These are phyloP conservation scores for Papilio xuthus DNA, from an alignment of 1,140 invertebrate genomes.

Conservation along the genomic window DNA sequence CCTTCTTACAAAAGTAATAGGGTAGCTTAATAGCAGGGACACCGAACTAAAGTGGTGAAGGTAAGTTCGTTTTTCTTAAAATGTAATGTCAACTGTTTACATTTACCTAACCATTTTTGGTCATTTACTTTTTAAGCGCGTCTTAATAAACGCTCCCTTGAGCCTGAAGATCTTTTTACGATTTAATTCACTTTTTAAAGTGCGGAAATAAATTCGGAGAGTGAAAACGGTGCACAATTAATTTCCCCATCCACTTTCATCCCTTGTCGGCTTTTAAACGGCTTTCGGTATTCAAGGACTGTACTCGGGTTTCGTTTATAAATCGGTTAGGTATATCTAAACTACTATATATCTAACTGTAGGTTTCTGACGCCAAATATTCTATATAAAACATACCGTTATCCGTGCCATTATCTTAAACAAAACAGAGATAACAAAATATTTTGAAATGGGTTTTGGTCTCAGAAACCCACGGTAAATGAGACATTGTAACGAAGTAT, in stretches of 20 bases:
- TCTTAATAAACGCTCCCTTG: constrained; percentile 1
- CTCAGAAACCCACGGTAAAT: no score
- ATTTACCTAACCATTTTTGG: neutral
- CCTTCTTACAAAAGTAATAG: no score
- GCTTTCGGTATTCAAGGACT: constrained; percentile 21
- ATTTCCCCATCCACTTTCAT: constrained; percentile 19
- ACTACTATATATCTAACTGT: neutral
- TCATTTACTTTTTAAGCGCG: neutral
- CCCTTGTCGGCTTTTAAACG: constrained; percentile 16
- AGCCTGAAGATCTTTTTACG: constrained; percentile 4
- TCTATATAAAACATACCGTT: no score
- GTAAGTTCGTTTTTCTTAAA: no score
- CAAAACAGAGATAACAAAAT: no score
- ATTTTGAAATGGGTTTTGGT: no score
- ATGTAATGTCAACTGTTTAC: neutral
- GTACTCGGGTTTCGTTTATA: constrained; percentile 13
- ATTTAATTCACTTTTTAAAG: constrained; percentile 25
- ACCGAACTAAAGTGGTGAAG: no score
- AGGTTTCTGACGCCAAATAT: no score
- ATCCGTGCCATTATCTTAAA: no score
- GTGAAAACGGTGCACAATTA: constrained; percentile 27
- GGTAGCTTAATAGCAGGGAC: no score
- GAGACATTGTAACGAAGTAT: neutral
- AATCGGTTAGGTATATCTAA: neutral
- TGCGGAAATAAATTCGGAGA: constrained; percentile 15